Evolutionary conservation across 2,888 invertebrate species (phyloP).

Genomic region (Eupithecia dodoneata): DNA sequence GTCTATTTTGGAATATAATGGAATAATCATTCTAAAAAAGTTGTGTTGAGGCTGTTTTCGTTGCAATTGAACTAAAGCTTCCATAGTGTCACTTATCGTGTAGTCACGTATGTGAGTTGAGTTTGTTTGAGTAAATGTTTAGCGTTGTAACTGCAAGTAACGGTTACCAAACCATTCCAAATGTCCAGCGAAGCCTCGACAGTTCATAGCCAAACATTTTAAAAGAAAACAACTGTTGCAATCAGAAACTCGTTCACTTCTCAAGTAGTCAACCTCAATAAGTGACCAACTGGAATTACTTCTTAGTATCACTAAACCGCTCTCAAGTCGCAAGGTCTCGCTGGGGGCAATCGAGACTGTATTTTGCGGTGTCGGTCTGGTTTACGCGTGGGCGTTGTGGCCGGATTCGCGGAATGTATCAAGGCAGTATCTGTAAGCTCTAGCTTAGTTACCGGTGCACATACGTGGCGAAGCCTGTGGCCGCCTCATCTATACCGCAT

Average conservation of each 20-base stretch:
- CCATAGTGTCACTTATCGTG: background rate
- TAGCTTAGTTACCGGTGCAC: conserved; percentile 31
- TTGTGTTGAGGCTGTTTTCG: background rate
- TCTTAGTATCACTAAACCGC: conserved; percentile 26
- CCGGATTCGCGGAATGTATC: conserved; percentile 59
- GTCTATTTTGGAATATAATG: conserved; percentile 1
- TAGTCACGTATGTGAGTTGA: conserved; percentile 2
- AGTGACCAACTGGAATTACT: conserved; percentile 9
- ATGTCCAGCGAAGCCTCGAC: background rate
- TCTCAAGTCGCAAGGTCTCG: conserved; percentile 39
- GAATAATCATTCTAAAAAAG: background rate
- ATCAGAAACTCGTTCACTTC: conserved; percentile 14
- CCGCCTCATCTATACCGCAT: conserved; percentile 48
- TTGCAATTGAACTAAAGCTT: background rate
- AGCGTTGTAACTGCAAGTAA: background rate
- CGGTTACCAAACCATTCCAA: conserved; percentile 2
- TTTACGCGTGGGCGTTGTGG: conserved; percentile 54
- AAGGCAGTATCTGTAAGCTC: conserved; percentile 30
- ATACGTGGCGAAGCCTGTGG: conserved; percentile 50
- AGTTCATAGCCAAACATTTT: conserved; percentile 2
- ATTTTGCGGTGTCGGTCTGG: conserved; percentile 50
- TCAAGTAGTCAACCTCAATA: conserved; percentile 17
- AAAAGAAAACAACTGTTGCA: conserved; percentile 1
- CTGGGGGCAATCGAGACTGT: conserved; percentile 44
- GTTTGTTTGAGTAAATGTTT: conserved; percentile 4